A percentile compares a stretch with the other conserved stretches of the same genome.
These are phyloP conservation scores for Diprion similis DNA, from an alignment of 1,140 invertebrate species.

Conservation along the genomic window DNA sequence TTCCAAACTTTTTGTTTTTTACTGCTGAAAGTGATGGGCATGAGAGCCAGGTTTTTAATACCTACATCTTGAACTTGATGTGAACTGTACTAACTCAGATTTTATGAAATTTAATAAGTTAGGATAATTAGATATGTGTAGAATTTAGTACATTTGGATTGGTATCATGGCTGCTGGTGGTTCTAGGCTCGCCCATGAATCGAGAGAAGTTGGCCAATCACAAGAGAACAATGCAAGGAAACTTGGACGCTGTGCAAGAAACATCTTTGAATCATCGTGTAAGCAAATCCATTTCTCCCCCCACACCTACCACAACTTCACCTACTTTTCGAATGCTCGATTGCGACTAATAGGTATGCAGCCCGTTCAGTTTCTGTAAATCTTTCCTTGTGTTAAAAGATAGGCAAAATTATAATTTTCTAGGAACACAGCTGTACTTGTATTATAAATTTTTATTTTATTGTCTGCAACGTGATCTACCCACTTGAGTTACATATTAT, in stretches of 20 bases:
- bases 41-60: too few relatives aligned
- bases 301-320: conserved; percentile 53
- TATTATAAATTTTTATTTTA: neutral
- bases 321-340: conserved; percentile 56
- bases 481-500: neutral
- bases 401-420: conserved; percentile 12
- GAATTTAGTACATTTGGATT: neutral
- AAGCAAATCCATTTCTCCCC: conserved; percentile 59
- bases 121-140: neutral
- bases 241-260: conserved; percentile 73
- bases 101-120: neutral
- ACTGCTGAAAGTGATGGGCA: too few relatives aligned
- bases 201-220: conserved; percentile 79
- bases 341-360: conserved; percentile 53
- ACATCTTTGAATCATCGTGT: conserved; percentile 71
- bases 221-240: conserved; percentile 66
- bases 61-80: neutral
- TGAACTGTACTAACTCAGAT: neutral
- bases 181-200: conserved; percentile 78
- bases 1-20: too few relatives aligned
- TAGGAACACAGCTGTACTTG: conserved; percentile 1
- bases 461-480: neutral
- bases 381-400: neutral
- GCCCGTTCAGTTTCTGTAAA: neutral
- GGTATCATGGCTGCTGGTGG: conserved; percentile 14